phyloP scores from a whole-genome alignment of 2,888 invertebrate species.

The Acanthopleura granulata region DNA sequence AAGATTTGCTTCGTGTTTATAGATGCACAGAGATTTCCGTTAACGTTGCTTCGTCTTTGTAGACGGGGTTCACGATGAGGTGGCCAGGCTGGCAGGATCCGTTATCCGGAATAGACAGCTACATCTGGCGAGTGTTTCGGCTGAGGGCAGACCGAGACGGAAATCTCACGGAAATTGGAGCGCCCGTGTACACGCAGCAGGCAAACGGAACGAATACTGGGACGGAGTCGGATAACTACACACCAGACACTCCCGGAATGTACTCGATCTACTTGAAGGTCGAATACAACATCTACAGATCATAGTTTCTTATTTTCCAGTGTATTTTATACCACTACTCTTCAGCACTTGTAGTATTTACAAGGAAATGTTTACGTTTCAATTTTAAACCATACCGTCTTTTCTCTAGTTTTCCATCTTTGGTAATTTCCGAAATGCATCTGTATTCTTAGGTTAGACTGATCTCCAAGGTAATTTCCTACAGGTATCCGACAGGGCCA shows the following conservation, averaged over 20 bases:
- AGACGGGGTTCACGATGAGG: slow-evolving; percentile 6
- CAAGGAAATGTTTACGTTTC: too few relatives aligned
- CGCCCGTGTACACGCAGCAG: background rate
- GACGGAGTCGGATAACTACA: background rate
- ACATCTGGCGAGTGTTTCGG: slow-evolving; percentile 35
- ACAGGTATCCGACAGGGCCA: slow-evolving; percentile 40
- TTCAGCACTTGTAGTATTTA: too few relatives aligned
- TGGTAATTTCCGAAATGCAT: too few relatives aligned
- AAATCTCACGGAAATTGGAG: background rate
- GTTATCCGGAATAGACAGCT: slow-evolving; percentile 32
- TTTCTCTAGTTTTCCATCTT: too few relatives aligned
- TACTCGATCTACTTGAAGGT: background rate
- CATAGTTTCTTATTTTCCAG: too few relatives aligned
- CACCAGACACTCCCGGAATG: background rate
- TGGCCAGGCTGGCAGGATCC: slow-evolving; percentile 40
- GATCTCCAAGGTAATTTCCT: slow-evolving; percentile 27
- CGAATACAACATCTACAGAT: too few relatives aligned
- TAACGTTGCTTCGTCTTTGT: too few relatives aligned
- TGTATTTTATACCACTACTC: too few relatives aligned
- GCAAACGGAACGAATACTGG: background rate
- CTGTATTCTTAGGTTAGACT: too few relatives aligned
- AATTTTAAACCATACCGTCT: too few relatives aligned
- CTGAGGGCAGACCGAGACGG: slow-evolving; percentile 24
- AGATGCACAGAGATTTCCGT: too few relatives aligned
- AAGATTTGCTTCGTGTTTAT: too few relatives aligned